These are phyloP conservation scores for Chrysina gloriosa DNA, from an alignment of 2,888 invertebrate species.

Conservation along the genomic window DNA sequence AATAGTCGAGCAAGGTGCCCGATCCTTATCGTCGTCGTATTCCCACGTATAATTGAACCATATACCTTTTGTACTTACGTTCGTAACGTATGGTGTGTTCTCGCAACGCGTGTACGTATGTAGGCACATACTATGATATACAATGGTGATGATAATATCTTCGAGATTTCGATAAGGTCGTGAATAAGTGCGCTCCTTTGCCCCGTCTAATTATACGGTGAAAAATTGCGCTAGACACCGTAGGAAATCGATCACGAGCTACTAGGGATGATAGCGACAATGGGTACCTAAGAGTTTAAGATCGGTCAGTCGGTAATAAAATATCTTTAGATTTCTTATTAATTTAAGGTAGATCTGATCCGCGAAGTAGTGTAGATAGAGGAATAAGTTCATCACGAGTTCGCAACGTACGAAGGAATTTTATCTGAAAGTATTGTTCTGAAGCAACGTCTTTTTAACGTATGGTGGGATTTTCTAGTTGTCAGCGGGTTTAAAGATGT, in stretches of 20 bases:
- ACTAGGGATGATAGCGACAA: neutral
- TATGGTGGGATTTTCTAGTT: no score
- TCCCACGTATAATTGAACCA: slow-evolving; percentile 50
- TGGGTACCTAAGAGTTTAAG: neutral
- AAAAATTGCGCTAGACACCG: slow-evolving; percentile 6
- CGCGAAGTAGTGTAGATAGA: no score
- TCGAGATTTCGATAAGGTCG: slow-evolving; percentile 35
- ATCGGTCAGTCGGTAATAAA: neutral
- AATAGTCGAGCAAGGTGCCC: slow-evolving; percentile 47
- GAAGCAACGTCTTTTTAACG: no score
- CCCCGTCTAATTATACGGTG: slow-evolving; percentile 32
- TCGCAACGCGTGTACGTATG: neutral
- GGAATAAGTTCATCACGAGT: no score
- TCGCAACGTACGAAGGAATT: no score
- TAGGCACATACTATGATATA: slow-evolving; percentile 38
- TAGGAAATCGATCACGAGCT: slow-evolving; percentile 5
- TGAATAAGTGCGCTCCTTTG: slow-evolving; percentile 34
- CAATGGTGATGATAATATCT: slow-evolving; percentile 38
- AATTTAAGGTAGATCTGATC: no score
- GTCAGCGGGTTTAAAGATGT: no score
- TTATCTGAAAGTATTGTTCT: no score
- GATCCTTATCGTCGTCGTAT: slow-evolving; percentile 46
- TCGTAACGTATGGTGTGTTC: slow-evolving; percentile 10
- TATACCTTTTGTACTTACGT: slow-evolving; percentile 42
- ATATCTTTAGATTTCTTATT: no score